These are phyloP conservation scores for Octopus sinensis DNA, from an alignment of 1,140 invertebrate genomes.

Conservation along the genomic window DNA sequence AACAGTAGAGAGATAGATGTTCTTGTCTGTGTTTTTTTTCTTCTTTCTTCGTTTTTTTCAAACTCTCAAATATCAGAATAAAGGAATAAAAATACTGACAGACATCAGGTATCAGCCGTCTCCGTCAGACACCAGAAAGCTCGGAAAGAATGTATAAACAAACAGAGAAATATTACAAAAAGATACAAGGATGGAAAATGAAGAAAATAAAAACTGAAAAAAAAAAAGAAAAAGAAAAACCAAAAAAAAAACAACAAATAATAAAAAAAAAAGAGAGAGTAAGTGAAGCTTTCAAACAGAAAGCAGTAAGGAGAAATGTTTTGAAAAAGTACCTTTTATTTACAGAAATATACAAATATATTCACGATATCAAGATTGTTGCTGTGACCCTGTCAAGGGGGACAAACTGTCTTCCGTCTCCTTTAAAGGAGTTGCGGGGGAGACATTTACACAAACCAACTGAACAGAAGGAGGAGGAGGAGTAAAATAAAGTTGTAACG, in stretches of 20 bases:
- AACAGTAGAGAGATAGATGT: too few relatives aligned
- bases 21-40: too few relatives aligned
- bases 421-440: not conserved
- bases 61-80: too few relatives aligned
- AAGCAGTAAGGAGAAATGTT: not conserved
- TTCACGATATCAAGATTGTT: slow-evolving; percentile 2
- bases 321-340: slow-evolving; percentile 6
- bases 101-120: not conserved
- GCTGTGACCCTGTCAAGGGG: not conserved
- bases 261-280: not conserved
- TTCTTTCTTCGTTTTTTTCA: too few relatives aligned
- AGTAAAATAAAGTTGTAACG: not conserved
- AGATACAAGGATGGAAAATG: not conserved
- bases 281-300: not conserved
- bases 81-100: too few relatives aligned
- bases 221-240: not conserved
- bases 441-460: not conserved
- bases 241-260: not conserved
- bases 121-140: not conserved
- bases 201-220: not conserved
- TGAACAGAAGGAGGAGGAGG: not conserved
- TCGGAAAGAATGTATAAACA: not conserved
- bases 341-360: slow-evolving; percentile 11
- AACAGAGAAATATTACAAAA: not conserved
- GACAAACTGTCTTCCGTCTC: too few relatives aligned